Evolutionary conservation across 2,888 invertebrate species (phyloP), one percentile per base, ranked within the genome.

Genomic region (Polymixis flavicincta): DNA sequence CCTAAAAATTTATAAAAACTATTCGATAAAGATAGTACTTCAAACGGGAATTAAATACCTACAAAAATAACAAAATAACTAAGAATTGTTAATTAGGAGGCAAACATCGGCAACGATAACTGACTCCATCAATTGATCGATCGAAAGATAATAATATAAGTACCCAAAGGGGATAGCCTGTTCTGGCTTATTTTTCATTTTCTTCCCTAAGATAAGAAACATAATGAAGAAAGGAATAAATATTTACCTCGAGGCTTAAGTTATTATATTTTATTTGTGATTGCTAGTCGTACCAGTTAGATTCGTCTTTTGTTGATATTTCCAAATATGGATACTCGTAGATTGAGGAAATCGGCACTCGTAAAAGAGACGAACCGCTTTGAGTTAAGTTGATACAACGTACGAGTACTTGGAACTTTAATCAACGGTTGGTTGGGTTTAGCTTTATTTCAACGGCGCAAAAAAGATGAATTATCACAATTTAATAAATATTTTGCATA

Each of bases 91-190:
- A 28, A 67, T 32, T 59, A 45, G 50, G 42, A 65, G 25, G 25
- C 17, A 55, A 73, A 65, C 2, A n/a, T 65, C 50, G 45, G 60
- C 45, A 61, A 68, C 19, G 45, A 66, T 70, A 48, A 69, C 37
- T 57, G 50, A 61, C 28, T 70, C 65, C 55, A 52, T n/a, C 55
- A 69, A 69, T 63, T 74, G 74, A 79, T 74, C 80, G 78, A 80
- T 80, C 28, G 80, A 65, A 80, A 74, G 68, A 74, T 79, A 78
- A 68, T 73, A 64, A 64, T 59, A 64, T 55, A 45, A 45, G 42
- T 45, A 55, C 74, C 60, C 80, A 37, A 42, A 22, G 65, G 68
- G 65, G 32, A 68, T 69, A 69, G 74, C 50, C 17, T 61, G 37
- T 69, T 28, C 48, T 66, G 65, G 65, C 32, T 69, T 69, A 80